A percentile compares a stretch with the other conserved stretches of the same genome.
These are phyloP conservation scores for Pammene fasciana DNA, from an alignment of 2,888 invertebrate species.

Conservation along the genomic window DNA sequence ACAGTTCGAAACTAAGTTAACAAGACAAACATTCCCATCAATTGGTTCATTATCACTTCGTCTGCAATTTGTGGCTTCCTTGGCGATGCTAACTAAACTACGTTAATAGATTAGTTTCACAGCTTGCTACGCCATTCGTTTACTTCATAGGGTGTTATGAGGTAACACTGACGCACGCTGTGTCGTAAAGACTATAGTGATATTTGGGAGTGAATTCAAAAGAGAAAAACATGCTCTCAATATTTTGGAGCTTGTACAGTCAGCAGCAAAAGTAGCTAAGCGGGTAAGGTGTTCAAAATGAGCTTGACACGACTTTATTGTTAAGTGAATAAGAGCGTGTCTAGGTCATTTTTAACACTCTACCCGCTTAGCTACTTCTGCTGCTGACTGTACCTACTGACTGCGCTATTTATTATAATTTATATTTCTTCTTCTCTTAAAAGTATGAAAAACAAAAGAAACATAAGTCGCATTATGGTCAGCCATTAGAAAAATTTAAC, in stretches of 20 bases:
- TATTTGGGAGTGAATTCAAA: background rate
- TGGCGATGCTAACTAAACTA: slow-evolving; percentile 13
- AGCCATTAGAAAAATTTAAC: no score
- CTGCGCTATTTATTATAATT: background rate
- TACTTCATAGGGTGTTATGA: slow-evolving; percentile 17
- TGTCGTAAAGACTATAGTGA: slow-evolving; percentile 7
- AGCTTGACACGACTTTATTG: no score
- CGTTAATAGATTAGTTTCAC: slow-evolving; percentile 23
- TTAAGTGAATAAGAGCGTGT: no score
- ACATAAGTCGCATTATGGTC: no score
- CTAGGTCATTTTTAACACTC: no score
- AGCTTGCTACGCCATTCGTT: slow-evolving; percentile 11
- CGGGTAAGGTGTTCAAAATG: no score
- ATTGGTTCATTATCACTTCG: slow-evolving; percentile 28
- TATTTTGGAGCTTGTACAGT: background rate
- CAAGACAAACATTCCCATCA: slow-evolving; percentile 13
- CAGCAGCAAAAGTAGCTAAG: no score
- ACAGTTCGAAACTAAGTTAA: slow-evolving; percentile 1
- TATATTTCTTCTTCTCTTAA: no score
- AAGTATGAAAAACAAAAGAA: no score
- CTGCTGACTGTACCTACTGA: no score
- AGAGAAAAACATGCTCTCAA: background rate
- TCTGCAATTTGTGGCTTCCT: slow-evolving; percentile 10
- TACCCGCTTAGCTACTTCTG: background rate
- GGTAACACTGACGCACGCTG: no score